phyloP scores from a whole-genome alignment of 2,888 invertebrate species.

The Drosophila merina region DNA sequence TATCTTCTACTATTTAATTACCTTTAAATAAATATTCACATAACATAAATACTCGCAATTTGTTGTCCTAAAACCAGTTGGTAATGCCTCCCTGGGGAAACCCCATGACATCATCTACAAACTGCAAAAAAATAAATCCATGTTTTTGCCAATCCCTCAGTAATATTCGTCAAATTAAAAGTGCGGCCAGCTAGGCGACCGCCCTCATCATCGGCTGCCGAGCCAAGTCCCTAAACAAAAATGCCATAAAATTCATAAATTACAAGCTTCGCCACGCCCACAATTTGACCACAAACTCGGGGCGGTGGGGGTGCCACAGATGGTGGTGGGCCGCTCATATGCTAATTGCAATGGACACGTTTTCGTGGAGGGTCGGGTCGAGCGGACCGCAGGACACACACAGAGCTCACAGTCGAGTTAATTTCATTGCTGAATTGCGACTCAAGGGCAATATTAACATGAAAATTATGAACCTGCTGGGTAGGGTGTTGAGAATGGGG shows the following conservation, averaged over 20 bases:
- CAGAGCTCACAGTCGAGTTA: conserved; percentile 53
- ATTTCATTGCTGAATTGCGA: conserved; percentile 75
- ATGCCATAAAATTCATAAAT: conserved; percentile 47
- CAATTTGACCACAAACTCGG: conserved; percentile 22
- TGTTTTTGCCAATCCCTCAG: conserved; percentile 5
- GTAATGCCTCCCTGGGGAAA: background rate
- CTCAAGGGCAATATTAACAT: conserved; percentile 80
- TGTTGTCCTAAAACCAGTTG: background rate
- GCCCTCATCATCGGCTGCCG: conserved; percentile 31
- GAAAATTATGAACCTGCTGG: conserved; percentile 72
- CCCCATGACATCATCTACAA: background rate
- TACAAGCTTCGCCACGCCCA: conserved; percentile 28
- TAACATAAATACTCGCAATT: background rate
- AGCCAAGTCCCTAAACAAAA: conserved; percentile 34
- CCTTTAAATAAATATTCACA: background rate
- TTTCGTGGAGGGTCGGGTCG: conserved; percentile 31
- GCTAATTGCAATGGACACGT: conserved; percentile 63
- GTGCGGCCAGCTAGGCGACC: conserved; percentile 22
- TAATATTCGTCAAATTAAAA: conserved; percentile 41
- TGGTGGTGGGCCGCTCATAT: conserved; percentile 35
- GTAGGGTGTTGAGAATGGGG: background rate
- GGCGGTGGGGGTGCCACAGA: conserved; percentile 10
- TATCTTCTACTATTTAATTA: background rate
- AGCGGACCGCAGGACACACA: conserved; percentile 31
- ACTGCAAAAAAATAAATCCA: background rate